Base-by-base conservation (phyloP, 2,888 invertebrate genomes). In the Conchocele bisecta region DNA sequence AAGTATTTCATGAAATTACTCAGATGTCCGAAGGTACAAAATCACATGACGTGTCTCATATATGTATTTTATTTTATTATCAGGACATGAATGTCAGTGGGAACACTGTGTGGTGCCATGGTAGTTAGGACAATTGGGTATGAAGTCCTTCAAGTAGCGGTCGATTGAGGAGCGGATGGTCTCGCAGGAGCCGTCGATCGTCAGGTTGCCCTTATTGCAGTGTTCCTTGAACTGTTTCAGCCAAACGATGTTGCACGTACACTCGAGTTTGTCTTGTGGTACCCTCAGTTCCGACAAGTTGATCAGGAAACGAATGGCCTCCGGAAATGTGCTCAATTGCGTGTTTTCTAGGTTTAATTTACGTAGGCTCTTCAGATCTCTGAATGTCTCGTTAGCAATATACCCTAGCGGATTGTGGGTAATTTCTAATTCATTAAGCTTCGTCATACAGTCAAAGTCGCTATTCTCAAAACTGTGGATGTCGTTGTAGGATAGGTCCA, bases 191-290 rank as follows among this genome's bases (percentile, higher is more conserved):
- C 82, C 82, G 5, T 63, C 59, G 9, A 82, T 60, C 2, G 33
- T 39, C 22, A 75, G 50, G 24, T 20, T n/a, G n/a, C n/a, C n/a
- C 2, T 33, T 66, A 44, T 67, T 66, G 28, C 69, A 65, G 2
- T 61, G 17, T 5, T 71, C 67, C 44, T 60, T 75, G 33, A 72
- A 69, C 17, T 69, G 59, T 26, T 79, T 75, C 17, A 83, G 63
- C 83, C 83, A 83, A 6, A 74, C 76, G 1, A 83, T 67, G 31
- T 78, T 75, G 33, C 83, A 83, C 0, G 81, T 83, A 29, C 83
- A 83, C 39, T 73, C 79, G n/a, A 81, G 79, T 6, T 50, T 48
- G 41, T 79, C 61, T 9, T 35, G 48, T 1, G 79, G 73, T 1
- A 83, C 44, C 26, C 56, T 42, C n/a, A 68, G 28, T 9, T 37